Evolutionary conservation across 1,140 invertebrate genomes (phyloP).

Genomic region (Belonocnema kinseyi): DNA sequence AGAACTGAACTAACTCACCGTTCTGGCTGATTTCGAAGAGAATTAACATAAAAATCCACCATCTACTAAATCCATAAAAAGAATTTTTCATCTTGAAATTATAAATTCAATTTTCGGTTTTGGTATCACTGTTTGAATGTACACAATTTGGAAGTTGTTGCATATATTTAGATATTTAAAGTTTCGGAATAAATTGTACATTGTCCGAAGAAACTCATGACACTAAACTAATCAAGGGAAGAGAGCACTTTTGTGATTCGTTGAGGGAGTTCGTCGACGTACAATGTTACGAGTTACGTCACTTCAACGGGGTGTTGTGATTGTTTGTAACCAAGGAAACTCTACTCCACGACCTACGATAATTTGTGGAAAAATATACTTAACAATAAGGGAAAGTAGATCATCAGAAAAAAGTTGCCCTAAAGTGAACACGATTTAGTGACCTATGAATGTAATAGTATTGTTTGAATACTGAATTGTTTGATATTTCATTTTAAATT

Average conservation of each 20-base stretch:
- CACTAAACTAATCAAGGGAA: not conserved
- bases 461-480: no score
- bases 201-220: not conserved
- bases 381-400: not conserved
- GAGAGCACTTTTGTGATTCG: slow-evolving; percentile 31
- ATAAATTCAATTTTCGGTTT: slow-evolving; percentile 28
- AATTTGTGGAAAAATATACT: not conserved
- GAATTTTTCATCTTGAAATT: slow-evolving; percentile 36
- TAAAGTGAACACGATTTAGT: not conserved
- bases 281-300: slow-evolving; percentile 40
- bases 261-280: slow-evolving; percentile 33
- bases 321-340: slow-evolving; percentile 61
- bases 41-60: slow-evolving; percentile 41
- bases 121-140: slow-evolving; percentile 1
- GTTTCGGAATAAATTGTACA: slow-evolving; percentile 4
- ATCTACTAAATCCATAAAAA: slow-evolving; percentile 20
- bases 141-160: slow-evolving; percentile 6
- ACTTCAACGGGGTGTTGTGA: slow-evolving; percentile 55
- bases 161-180: not conserved
- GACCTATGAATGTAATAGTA: no score
- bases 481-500: no score
- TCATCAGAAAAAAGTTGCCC: not conserved
- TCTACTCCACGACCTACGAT: slow-evolving; percentile 28
- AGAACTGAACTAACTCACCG: slow-evolving; percentile 40
- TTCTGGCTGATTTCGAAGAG: slow-evolving; percentile 43